A percentile compares a stretch with the other conserved stretches of the same genome.
phyloP scores from a whole-genome alignment of 2,888 invertebrate species.

The Lithosia quadra region DNA sequence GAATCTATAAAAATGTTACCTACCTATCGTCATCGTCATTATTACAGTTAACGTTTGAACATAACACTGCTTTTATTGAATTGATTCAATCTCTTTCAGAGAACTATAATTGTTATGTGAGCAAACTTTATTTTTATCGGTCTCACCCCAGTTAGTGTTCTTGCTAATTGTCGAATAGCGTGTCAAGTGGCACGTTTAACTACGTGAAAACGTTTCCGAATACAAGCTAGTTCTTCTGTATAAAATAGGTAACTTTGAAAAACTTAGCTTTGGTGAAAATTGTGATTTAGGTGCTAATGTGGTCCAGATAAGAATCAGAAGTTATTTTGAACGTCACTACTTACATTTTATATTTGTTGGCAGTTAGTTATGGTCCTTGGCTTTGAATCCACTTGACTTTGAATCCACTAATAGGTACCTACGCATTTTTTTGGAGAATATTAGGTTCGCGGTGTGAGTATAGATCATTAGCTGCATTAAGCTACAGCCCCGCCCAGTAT shows the following conservation, averaged over 20 bases:
- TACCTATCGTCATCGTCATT: too few species aligned
- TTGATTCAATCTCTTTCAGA: slow-evolving; percentile 48
- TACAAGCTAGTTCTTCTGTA: slow-evolving; percentile 74
- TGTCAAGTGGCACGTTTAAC: slow-evolving; percentile 69
- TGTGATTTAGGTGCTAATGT: slow-evolving; percentile 65
- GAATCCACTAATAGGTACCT: slow-evolving; percentile 8
- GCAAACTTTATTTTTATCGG: slow-evolving; percentile 60
- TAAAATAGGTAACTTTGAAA: slow-evolving; percentile 65
- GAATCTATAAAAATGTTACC: not conserved
- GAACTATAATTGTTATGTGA: slow-evolving; percentile 49
- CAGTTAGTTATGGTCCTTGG: slow-evolving; percentile 12
- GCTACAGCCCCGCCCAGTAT: slow-evolving; percentile 62
- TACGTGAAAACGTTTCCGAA: slow-evolving; percentile 80
- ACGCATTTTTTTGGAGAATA: slow-evolving; percentile 38
- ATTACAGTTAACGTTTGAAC: not conserved
- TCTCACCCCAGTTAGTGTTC: slow-evolving; percentile 52
- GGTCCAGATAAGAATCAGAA: slow-evolving; percentile 58
- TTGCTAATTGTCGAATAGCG: slow-evolving; percentile 76
- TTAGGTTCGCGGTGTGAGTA: slow-evolving; percentile 35
- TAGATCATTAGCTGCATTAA: slow-evolving; percentile 60
- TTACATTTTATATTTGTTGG: slow-evolving; percentile 35
- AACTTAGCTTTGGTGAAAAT: slow-evolving; percentile 56
- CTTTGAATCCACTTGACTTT: slow-evolving; percentile 13
- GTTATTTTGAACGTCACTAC: slow-evolving; percentile 43
- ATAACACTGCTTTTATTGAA: not conserved